These are phyloP conservation scores for Apodemus speciosus DNA, from an alignment of 2,113 vertebrate species.

Conservation along the genomic window DNA sequence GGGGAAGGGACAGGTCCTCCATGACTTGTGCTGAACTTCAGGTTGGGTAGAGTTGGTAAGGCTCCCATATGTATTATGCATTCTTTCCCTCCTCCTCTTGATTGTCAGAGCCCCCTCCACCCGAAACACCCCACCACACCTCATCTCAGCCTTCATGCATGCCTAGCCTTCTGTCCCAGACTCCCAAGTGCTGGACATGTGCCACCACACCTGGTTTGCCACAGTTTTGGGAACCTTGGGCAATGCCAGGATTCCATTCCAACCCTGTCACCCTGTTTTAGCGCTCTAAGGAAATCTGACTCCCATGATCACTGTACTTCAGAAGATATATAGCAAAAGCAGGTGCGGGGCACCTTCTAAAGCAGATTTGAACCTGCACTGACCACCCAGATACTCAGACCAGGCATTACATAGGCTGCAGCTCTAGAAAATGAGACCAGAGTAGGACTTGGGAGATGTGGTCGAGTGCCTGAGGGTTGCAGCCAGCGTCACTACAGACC, in stretches of 20 bases:
- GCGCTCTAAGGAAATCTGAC: not conserved
- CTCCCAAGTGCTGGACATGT: not conserved
- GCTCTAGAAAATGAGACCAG: not conserved
- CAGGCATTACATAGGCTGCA: not conserved
- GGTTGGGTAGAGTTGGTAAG: not conserved
- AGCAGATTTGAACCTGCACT: not conserved
- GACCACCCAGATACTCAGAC: not conserved
- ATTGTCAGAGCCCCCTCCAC: not conserved
- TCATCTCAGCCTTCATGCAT: not conserved
- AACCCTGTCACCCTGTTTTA: not conserved
- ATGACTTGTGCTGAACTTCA: not conserved
- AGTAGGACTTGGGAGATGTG: not conserved
- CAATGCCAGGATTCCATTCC: not conserved
- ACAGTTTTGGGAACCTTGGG: not conserved
- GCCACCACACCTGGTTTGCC: not conserved
- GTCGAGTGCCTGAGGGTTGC: not conserved
- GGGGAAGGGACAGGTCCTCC: not conserved
- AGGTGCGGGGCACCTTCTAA: not conserved
- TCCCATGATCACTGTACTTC: not conserved
- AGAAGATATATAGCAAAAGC: not conserved
- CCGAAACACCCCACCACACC: not conserved
- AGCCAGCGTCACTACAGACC: not conserved
- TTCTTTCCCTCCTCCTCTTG: no score
- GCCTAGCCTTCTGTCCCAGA: not conserved
- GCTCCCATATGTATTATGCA: fast-evolving